Evolutionary conservation across 2,888 invertebrate genomes (phyloP), one percentile per base, ranked within the genome.

Genomic region (Drosophila pseudotakahashii): DNA sequence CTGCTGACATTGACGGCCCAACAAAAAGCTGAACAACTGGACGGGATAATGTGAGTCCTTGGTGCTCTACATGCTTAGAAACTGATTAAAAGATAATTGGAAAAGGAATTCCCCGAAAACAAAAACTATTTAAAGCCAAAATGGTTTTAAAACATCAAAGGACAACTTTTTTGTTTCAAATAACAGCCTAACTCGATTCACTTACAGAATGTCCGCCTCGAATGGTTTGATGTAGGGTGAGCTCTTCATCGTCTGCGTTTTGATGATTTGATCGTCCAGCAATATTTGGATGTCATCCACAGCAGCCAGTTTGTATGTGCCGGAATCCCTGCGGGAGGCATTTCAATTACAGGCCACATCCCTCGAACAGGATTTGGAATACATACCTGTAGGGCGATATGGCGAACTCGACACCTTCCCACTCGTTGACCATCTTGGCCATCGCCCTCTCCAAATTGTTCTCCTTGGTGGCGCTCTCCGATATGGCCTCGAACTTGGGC

Each of bases 171-270:
- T 13, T 10, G 6, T 11, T 3, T 11, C 10, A 9, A 9, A 13
- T 11, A 11, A 44, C 9, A n/a, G 9, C 10, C 9, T 2, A 45
- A 45, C 5, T 30, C n/a, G 6, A 26, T 45, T 26, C 39, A 80
- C 95, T 93, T 92, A 96, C 96, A 94, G 80, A 75, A 96, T 96
- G 89, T 96, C 94, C 54, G 94, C 94, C 91, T 98, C 97, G 90
- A 99, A 98, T 0, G 98, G 98, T 90, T 98, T 98, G 75, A 98
- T 98, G 87, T 98, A 98, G 0, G 98, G 97, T 0, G 98, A 98
- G 89, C 98, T 98, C 92, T 98, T 97, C 98, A 99, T 98, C 0
- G 98, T 98, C 91, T 98, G 98, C 2, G 98, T 97, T 92, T 98
- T 99, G 9, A 98, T 96, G 78, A 99, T 96, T 90, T 99, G 98